Conservation (phyloP, 2,888 invertebrate genomes). For the Drosophila antonietae region DNA sequence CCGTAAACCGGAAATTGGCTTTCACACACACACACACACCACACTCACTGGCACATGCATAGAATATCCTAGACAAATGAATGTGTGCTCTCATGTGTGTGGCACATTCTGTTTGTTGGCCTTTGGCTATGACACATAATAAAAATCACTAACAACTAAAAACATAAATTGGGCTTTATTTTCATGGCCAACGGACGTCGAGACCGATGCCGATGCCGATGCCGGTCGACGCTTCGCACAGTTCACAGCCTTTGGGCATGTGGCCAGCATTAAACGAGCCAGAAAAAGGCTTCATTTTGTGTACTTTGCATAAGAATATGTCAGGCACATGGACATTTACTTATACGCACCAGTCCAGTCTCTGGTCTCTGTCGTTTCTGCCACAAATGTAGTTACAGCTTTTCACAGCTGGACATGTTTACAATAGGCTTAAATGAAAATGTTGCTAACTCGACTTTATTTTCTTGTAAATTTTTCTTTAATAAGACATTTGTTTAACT, state of each 20-base stretch:
- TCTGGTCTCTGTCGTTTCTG: neutral
- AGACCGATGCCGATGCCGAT: constrained; percentile 8
- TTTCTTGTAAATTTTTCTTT: neutral
- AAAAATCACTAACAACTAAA: constrained; percentile 79
- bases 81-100: constrained; percentile 4
- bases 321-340: constrained; percentile 22
- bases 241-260: constrained; percentile 25
- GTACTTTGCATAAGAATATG: constrained; percentile 73
- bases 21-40: constrained; percentile 33
- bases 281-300: constrained; percentile 65
- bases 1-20: constrained; percentile 72
- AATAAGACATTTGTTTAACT: neutral
- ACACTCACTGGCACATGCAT: constrained; percentile 26
- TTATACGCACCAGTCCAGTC: neutral
- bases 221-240: constrained; percentile 10
- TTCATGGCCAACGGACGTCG: constrained; percentile 64
- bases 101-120: constrained; percentile 37
- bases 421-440: neutral
- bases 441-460: neutral
- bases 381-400: neutral
- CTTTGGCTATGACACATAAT: constrained; percentile 76
- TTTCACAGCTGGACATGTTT: neutral
- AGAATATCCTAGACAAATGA: constrained; percentile 15
- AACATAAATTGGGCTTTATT: constrained; percentile 78
- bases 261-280: constrained; percentile 56